phyloP scores from a whole-genome alignment of 2,113 vertebrate species.

The Ivindomyrus marchei region DNA sequence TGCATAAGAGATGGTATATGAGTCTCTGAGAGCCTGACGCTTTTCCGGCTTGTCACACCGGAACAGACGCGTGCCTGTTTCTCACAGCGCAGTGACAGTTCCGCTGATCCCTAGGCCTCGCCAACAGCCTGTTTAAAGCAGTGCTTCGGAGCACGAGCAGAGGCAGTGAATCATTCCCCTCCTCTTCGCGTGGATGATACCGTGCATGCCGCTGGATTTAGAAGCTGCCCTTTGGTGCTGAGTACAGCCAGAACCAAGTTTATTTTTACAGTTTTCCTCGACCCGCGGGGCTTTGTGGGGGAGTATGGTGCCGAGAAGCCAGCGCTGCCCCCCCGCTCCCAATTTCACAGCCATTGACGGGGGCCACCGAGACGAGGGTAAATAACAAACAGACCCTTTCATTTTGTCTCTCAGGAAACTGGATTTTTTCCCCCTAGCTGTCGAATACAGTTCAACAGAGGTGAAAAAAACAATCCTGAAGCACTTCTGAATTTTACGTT shows the following conservation, averaged over 20 bases:
- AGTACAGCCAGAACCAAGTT: background rate
- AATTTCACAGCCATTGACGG: background rate
- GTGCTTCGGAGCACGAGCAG: background rate
- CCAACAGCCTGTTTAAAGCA: background rate
- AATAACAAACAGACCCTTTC: background rate
- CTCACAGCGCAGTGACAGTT: background rate
- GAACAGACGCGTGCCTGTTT: background rate
- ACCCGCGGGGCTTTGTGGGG: background rate
- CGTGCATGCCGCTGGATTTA: background rate
- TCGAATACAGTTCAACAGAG: background rate
- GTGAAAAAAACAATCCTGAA: background rate
- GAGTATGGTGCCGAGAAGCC: background rate
- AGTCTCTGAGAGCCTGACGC: no score
- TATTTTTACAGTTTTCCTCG: background rate
- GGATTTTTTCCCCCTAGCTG: background rate
- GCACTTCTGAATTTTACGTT: background rate
- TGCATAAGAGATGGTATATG: background rate
- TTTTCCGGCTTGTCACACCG: background rate
- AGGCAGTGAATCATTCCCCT: background rate
- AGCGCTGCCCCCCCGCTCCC: background rate
- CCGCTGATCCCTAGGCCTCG: background rate
- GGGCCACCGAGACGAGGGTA: background rate
- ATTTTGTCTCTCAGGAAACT: background rate
- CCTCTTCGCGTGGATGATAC: background rate
- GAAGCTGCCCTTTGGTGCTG: background rate